Evolutionary conservation across 2,888 invertebrate genomes (phyloP).

Genomic region (Gortyna flavago): DNA sequence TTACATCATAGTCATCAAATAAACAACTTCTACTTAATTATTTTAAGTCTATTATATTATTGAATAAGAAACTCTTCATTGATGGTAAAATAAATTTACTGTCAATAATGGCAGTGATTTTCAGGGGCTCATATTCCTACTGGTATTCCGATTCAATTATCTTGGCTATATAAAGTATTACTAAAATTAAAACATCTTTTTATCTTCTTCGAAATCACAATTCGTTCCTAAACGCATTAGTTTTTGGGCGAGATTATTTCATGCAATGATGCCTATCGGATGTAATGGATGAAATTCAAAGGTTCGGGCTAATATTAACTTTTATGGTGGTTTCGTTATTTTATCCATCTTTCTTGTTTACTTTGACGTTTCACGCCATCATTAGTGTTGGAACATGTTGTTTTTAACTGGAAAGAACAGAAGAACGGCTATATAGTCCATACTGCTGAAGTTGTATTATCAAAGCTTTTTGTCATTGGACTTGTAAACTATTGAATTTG

Average conservation of each 20-base stretch:
- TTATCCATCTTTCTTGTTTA: neutral
- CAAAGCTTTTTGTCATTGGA: neutral
- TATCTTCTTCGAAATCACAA: slow-evolving; percentile 2
- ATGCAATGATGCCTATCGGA: neutral
- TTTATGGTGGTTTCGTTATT: neutral
- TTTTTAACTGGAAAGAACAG: neutral
- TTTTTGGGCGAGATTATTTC: neutral
- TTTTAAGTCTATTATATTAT: neutral
- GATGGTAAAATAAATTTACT: neutral
- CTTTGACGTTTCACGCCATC: neutral
- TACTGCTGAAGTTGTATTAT: slow-evolving; percentile 15
- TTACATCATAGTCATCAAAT: neutral
- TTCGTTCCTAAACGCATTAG: slow-evolving; percentile 4
- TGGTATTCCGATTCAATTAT: neutral
- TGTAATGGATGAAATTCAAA: neutral
- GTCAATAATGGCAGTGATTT: neutral
- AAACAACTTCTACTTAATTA: neutral
- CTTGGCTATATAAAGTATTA: slow-evolving; percentile 8
- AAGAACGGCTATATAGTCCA: neutral
- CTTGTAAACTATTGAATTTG: neutral
- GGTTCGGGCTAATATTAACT: neutral
- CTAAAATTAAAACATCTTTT: neutral
- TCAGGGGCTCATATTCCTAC: neutral
- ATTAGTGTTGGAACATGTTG: neutral
- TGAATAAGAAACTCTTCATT: neutral